These are phyloP conservation scores for Catharus ustulatus DNA, from an alignment of 2,797 vertebrate genomes.

Conservation along the genomic window DNA sequence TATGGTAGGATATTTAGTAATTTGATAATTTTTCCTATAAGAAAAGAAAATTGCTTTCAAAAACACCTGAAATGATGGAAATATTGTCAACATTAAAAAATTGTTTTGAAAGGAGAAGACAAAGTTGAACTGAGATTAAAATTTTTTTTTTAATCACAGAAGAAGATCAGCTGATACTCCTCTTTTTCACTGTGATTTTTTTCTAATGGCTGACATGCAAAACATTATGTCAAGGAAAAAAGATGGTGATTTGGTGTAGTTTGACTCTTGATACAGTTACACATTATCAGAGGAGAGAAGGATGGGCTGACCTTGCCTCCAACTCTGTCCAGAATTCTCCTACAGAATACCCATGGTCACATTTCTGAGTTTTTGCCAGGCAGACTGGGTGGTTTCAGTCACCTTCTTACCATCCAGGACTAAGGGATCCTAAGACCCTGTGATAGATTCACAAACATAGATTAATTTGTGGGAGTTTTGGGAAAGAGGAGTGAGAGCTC, in stretches of 20 bases:
- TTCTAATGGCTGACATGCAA: not conserved
- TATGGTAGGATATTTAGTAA: not conserved
- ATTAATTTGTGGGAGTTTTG: fast-evolving
- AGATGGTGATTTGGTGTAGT: not conserved
- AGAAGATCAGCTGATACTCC: not conserved
- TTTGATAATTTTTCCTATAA: not conserved
- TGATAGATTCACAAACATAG: not conserved
- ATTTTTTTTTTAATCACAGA: not conserved
- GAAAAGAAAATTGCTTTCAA: not conserved
- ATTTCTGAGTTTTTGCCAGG: not conserved
- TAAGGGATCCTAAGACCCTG: not conserved
- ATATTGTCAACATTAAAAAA: not conserved
- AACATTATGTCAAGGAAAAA: not conserved
- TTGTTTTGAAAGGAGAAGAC: not conserved
- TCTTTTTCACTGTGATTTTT: not conserved
- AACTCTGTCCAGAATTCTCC: not conserved
- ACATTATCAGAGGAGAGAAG: not conserved
- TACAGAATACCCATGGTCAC: not conserved
- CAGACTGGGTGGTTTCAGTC: not conserved
- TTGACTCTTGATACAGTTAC: not conserved
- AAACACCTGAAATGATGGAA: not conserved
- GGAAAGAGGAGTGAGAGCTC: not conserved
- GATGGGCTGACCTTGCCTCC: fast-evolving
- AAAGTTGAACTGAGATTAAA: not conserved
- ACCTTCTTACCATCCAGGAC: not conserved